Conservation (phyloP, 2,797 vertebrate genomes). For the Macropus fuliginosus region DNA sequence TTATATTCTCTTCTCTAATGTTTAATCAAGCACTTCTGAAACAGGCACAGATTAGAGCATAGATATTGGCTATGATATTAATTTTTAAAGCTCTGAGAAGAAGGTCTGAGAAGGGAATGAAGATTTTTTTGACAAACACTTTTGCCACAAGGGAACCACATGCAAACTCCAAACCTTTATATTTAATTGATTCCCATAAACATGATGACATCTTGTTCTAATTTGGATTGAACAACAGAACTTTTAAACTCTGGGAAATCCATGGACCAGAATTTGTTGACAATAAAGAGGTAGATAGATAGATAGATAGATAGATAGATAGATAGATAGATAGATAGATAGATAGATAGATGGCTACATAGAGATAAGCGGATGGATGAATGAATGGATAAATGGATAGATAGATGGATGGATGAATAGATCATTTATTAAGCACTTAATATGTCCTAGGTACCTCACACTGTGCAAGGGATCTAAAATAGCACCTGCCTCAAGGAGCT, state of each 20-base stretch:
- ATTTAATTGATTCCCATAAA: conserved; percentile 39
- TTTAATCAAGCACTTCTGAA: background rate
- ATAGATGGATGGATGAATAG: too few species aligned
- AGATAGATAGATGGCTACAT: too few species aligned
- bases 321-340: too few species aligned
- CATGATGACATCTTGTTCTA: background rate
- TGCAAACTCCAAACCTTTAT: conserved; percentile 44
- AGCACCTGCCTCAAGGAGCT: too few species aligned
- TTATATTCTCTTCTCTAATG: background rate
- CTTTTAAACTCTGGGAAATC: conserved; percentile 2
- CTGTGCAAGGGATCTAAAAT: too few species aligned
- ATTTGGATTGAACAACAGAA: conserved; percentile 20
- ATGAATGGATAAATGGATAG: too few species aligned
- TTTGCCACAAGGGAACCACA: conserved; percentile 40
- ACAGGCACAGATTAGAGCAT: background rate
- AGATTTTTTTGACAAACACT: conserved; percentile 57
- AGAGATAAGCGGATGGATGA: too few species aligned
- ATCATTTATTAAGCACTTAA: too few species aligned
- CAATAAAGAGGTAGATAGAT: background rate
- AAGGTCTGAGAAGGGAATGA: conserved; percentile 4
- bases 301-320: too few species aligned
- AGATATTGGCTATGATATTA: background rate
- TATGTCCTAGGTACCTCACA: too few species aligned
- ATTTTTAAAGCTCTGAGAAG: conserved; percentile 37
- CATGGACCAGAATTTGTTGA: conserved; percentile 17